Base-by-base conservation (phyloP, 2,113 vertebrate species). In the Spermophilus dauricus region DNA sequence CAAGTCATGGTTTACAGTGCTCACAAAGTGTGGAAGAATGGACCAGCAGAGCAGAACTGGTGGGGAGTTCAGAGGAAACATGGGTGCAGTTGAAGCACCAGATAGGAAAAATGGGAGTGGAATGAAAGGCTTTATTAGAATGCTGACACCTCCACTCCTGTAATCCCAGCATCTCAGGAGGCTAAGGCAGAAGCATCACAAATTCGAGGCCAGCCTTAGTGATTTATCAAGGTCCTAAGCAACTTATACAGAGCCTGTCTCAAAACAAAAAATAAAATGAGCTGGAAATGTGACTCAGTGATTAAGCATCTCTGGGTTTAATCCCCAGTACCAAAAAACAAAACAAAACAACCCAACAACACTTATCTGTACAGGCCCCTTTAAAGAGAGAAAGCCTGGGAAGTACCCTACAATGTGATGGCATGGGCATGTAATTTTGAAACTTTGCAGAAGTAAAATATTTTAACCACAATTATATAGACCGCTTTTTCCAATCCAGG, bases 381-480 rank as follows among this genome's bases (percentile, higher is more conserved):
- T 95, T 28, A 72, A 92, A 75, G 37, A 96, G 3, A 91, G 42
- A 9, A 45, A 30, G n/a, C 20, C 34, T 37, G 10, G 51, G 61
- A 89, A n/a, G 16, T 13, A 24, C 18, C 72, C 5, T 81, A 10
- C 0, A 8, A 30, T 69, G 8, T 61, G 20, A 58, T 91, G n/a
- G 45, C 14, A 90, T 5, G 1, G 56, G 13, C 16, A 72, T 61
- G 51, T 32, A 86, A 30, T 80, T 85, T 83, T 76, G 9, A 86
- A 77, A 73, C 12, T 48, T 94, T 45, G 24, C 45, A 84, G 83
- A 95, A 93, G 0, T 51, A 75, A 95, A 93, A 61, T 63, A 48
- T 81, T 93, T 95, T 92, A 75, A 84, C 16, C 30, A 22, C 8
- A 67, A 34, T 91, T 85, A 78, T 17, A 89, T 91, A 90, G 53